Conservation (phyloP, 2,113 vertebrate genomes). For the Montifringilla adamsi region DNA sequence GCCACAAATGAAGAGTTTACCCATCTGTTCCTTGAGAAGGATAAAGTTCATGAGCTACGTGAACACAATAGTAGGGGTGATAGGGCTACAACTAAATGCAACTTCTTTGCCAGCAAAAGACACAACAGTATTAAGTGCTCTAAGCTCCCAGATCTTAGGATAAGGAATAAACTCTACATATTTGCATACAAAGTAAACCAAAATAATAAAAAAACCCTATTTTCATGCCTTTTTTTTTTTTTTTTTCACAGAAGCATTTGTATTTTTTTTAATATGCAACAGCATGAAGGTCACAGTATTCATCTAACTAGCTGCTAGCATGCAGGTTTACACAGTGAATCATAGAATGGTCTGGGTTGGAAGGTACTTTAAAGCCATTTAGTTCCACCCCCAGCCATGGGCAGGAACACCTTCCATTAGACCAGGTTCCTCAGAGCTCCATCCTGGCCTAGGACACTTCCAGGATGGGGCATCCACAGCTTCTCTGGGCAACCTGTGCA, state of each 20-base stretch:
- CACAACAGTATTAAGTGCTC: neutral
- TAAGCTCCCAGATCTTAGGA: neutral
- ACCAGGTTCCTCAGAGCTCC: neutral
- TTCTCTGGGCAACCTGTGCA: neutral
- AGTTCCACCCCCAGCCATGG: neutral
- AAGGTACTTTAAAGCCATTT: neutral
- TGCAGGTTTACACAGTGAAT: neutral
- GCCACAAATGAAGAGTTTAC: neutral
- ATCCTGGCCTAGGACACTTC: neutral
- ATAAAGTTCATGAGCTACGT: neutral
- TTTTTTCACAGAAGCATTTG: neutral
- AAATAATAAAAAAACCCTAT: neutral
- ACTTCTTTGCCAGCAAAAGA: neutral
- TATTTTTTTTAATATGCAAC: neutral
- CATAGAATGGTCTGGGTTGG: neutral
- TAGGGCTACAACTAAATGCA: neutral
- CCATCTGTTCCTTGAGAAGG: neutral
- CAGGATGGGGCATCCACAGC: neutral
- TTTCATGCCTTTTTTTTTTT: accelerated
- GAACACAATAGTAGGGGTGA: neutral
- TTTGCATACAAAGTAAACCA: neutral
- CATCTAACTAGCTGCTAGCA: neutral
- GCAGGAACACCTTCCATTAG: neutral
- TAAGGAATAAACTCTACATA: neutral
- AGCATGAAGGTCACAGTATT: neutral